phyloP scores from a whole-genome alignment of 2,113 vertebrate species.

The Colinus virginianus region DNA sequence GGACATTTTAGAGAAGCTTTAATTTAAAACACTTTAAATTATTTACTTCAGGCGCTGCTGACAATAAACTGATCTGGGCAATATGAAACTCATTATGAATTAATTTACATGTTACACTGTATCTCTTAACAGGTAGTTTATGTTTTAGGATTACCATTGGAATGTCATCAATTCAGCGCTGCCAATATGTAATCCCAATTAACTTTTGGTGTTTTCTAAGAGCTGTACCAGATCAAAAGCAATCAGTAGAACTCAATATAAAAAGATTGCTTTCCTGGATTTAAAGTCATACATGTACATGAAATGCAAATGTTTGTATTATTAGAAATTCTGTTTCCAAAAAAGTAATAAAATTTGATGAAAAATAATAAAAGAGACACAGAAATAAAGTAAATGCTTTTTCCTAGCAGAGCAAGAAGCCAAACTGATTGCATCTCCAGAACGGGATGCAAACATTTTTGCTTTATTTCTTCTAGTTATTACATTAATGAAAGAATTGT shows the following conservation, averaged over 20 bases:
- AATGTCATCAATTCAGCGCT: conserved; percentile 6
- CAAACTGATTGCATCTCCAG: not conserved
- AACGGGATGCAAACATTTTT: not conserved
- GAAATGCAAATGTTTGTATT: not conserved
- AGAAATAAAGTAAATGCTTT: not conserved
- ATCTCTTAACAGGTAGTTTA: not conserved
- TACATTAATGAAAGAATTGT: not conserved
- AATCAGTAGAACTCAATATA: conserved; percentile 2
- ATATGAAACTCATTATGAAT: conserved; percentile 28
- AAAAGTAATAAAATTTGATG: not conserved
- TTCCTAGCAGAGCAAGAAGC: not conserved
- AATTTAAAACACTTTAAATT: conserved; percentile 21
- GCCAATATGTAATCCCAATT: not conserved
- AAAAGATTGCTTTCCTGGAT: not conserved
- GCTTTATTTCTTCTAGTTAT: not conserved
- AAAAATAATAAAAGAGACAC: not conserved
- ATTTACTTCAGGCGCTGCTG: conserved; percentile 1
- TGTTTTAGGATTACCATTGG: not conserved
- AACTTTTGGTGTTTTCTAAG: not conserved
- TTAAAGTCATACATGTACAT: not conserved
- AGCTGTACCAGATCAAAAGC: not conserved
- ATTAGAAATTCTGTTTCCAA: not conserved
- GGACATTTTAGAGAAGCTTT: not conserved
- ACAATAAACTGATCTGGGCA: conserved; percentile 5
- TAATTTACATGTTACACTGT: not conserved